Conservation (phyloP, 1,140 invertebrate species). For the Drosophila sproati region DNA sequence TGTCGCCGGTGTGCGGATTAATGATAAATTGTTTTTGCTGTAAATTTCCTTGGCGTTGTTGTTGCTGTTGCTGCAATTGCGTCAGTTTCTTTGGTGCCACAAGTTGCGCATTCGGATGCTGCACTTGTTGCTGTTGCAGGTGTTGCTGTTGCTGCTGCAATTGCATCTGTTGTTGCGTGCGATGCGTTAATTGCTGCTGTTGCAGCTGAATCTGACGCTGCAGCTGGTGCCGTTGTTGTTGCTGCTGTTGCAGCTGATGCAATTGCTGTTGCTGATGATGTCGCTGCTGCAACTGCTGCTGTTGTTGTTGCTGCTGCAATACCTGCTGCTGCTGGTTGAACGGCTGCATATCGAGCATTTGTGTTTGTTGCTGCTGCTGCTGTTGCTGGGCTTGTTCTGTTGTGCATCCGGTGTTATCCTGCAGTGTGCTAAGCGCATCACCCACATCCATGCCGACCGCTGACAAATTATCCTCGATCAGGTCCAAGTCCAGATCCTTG, state of each 20-base stretch:
- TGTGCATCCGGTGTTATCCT: slow-evolving; percentile 42
- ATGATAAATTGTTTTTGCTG: slow-evolving; percentile 91
- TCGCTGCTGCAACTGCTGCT: slow-evolving; percentile 40
- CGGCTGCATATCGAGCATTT: slow-evolving; percentile 45
- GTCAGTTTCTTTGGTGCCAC: slow-evolving; percentile 32
- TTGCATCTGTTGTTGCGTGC: slow-evolving; percentile 29
- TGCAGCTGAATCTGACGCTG: slow-evolving; percentile 47
- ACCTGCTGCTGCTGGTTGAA: slow-evolving; percentile 54
- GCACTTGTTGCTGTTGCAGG: slow-evolving; percentile 51
- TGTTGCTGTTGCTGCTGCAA: slow-evolving; percentile 32
- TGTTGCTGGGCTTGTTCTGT: slow-evolving; percentile 61
- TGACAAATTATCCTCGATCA: slow-evolving; percentile 79
- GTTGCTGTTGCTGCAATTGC: slow-evolving; percentile 36
- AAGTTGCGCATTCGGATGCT: slow-evolving; percentile 24
- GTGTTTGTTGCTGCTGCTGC: slow-evolving; percentile 45
- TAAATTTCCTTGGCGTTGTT: slow-evolving; percentile 54
- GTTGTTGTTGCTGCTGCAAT: slow-evolving; percentile 41
- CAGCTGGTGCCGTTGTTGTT: slow-evolving; percentile 40
- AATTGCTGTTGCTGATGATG: slow-evolving; percentile 62
- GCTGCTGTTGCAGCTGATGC: slow-evolving; percentile 38
- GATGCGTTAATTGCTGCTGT: slow-evolving; percentile 31
- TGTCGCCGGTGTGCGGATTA: slow-evolving; percentile 93
- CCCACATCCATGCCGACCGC: slow-evolving; percentile 80
- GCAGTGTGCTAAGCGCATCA: slow-evolving; percentile 64
- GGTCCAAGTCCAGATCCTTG: slow-evolving; percentile 81